Evolutionary conservation across 1,140 invertebrate species (phyloP).

Genomic region (Fopius arisanus): DNA sequence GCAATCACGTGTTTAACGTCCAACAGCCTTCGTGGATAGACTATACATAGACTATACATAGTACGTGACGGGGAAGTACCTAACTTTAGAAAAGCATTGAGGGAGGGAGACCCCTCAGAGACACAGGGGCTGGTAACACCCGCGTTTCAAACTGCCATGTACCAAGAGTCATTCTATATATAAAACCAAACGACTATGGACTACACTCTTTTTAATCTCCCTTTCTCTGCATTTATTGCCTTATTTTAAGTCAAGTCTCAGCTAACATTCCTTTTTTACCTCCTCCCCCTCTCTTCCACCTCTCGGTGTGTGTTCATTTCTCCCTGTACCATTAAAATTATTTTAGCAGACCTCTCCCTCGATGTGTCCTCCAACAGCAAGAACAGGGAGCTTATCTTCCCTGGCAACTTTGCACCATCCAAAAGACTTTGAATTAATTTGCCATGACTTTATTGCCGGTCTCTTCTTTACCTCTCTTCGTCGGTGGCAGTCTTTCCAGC

Average conservation of each 20-base stretch:
- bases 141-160: slow-evolving; percentile 20
- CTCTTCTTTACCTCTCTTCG: neutral
- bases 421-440: slow-evolving; percentile 32
- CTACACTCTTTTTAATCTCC: slow-evolving; percentile 1
- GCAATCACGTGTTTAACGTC: slow-evolving; percentile 31
- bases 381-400: slow-evolving; percentile 18
- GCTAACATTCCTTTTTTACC: neutral
- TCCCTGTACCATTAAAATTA: neutral
- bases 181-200: slow-evolving; percentile 3
- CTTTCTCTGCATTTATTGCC: slow-evolving; percentile 6
- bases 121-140: slow-evolving; percentile 5
- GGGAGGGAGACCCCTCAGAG: neutral
- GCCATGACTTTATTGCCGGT: slow-evolving; percentile 16
- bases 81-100: slow-evolving; percentile 34
- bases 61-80: slow-evolving; percentile 27
- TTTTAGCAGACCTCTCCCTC: neutral
- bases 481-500: neutral
- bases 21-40: slow-evolving; percentile 28
- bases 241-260: neutral
- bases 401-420: slow-evolving; percentile 27
- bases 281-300: neutral
- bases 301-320: neutral
- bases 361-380: neutral
- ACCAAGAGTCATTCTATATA: slow-evolving; percentile 18
- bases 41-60: slow-evolving; percentile 38